phyloP scores from a whole-genome alignment of 35 echinoderm and acorn worm genomes.

The Anneissia japonica region DNA sequence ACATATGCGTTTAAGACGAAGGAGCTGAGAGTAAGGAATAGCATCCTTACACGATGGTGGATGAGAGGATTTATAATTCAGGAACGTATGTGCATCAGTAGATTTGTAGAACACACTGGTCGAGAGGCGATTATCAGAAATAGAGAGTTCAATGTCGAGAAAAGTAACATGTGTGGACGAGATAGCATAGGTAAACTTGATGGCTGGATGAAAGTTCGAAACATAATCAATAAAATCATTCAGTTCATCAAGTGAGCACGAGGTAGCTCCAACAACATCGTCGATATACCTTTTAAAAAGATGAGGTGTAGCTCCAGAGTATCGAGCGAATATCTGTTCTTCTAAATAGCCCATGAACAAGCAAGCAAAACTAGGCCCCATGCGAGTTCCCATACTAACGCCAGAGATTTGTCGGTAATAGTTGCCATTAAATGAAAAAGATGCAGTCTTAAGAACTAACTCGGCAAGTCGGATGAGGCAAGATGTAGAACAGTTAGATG shows the following conservation, averaged over 20 bases:
- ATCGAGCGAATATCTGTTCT: not conserved
- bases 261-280: not conserved
- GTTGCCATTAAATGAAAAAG: not conserved
- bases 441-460: not conserved
- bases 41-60: conserved; percentile 1
- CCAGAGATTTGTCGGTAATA: not conserved
- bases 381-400: not conserved
- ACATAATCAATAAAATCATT: not conserved
- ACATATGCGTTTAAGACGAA: conserved; percentile 4
- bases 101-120: conserved; percentile 7
- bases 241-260: not conserved
- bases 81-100: not conserved
- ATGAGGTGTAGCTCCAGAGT: not conserved
- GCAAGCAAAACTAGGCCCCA: conserved; percentile 14
- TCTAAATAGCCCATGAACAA: conserved; percentile 13
- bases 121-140: not conserved
- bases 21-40: conserved; percentile 10
- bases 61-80: conserved; percentile 10
- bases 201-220: not conserved
- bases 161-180: not conserved
- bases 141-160: not conserved
- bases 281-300: conserved; percentile 13
- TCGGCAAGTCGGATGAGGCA: not conserved
- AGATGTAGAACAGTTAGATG: not conserved
- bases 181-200: not conserved